Evolutionary conservation across 2,113 vertebrate genomes (phyloP), one percentile per base, ranked within the genome.

Genomic region (Melanocharis versteri): DNA sequence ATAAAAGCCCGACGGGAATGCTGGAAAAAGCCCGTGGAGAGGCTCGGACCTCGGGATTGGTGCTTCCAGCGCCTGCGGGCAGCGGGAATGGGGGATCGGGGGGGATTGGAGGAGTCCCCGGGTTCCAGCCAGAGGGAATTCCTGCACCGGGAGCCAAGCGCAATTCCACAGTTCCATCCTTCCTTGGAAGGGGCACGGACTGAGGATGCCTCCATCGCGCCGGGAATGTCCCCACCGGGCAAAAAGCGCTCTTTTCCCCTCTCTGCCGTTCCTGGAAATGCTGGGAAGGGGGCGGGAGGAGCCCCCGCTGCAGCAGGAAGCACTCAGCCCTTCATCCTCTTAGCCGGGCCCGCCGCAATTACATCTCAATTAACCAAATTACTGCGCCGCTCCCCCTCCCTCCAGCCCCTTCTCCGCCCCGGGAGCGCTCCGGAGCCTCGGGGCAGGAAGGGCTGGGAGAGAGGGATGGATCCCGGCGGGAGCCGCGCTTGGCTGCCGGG

Each of bases 361-460:
- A 97, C 65, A 85, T 64, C 96, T 96, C 97, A 97, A 98, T 98
- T 97, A 98, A 96, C 82, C 96, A 96, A 96, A 98, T 75, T 94
- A 92, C 89, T 87, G 68, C 66, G 83, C 35, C 82, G 89, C 87
- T 44, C 35, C 72, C 94, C 79, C 87, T 73, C 73, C 72, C 81
- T 53, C 8, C 84, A 24, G 89, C 90, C 71, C 69, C 6, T 91
- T 58, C 89, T 64, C 71, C 68, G 85, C 96, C 82, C 91, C 3
- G 24, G 91, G 95, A 97, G 96, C 94, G 45, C n/a, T 96, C 61
- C 3, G 24, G 53, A 20, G 94, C 96, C 91, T 76, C 7, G 2
- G 93, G 87, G 72, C 56, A 44, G 64, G 93, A 81, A 45, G 31
- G 30, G 73, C 70, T 9, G 66, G 51, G 61, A 62, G 78, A 6